Base-by-base conservation (phyloP, 2,888 invertebrate species). In the Loripinus fragilis region DNA sequence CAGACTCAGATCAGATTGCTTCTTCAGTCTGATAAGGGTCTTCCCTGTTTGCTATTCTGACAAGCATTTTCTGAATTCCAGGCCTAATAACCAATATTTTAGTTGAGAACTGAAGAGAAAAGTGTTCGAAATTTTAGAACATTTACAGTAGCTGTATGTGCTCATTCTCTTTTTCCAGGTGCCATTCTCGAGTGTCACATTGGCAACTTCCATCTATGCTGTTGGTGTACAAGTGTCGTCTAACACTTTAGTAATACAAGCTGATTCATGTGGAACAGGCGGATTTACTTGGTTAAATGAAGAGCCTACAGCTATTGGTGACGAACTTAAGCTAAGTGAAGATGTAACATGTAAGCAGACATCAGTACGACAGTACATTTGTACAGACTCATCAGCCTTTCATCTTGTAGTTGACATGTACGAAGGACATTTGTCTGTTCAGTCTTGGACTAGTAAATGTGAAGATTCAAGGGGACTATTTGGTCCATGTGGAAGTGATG, bases 401-500 rank as follows among this genome's bases (percentile, higher is more conserved):
- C 60, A 67, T 12, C 60, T 87, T n/a, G 41, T 79, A 17, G 55
- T 88, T n/a, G 81, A 85, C 50, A 71, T 87, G 42, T 76, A 75
- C 30, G 73, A 76, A 23, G 73, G 71, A 7, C 74, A 79, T 71
- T 42, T 86, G 10, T 71, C 86, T 71, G 68, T 86, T 3, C 25
- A 66, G 17, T 66, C 86, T 0, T 71, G 78, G 25, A 64, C 73
- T 30, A 71, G 71, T 23, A 30, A 69, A 33, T 88, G 88, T 67
- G 45, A 38, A 10, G 70, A 69, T 20, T 74, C 73, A 8, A 67
- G 10, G 20, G 89, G 88, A 48, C 60, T 89, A 12, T 69, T 85
- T 12, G 80, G 86, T 10, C 52, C 52, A 2, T 89, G 89, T 80
- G 82, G 87, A 69, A 71, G 73, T n/a, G 74, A 85, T 60, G 69